A percentile compares a stretch with the other conserved stretches of the same genome.
These are phyloP conservation scores for Drosophila kokeensis DNA, from an alignment of 2,888 invertebrate genomes.

Conservation along the genomic window DNA sequence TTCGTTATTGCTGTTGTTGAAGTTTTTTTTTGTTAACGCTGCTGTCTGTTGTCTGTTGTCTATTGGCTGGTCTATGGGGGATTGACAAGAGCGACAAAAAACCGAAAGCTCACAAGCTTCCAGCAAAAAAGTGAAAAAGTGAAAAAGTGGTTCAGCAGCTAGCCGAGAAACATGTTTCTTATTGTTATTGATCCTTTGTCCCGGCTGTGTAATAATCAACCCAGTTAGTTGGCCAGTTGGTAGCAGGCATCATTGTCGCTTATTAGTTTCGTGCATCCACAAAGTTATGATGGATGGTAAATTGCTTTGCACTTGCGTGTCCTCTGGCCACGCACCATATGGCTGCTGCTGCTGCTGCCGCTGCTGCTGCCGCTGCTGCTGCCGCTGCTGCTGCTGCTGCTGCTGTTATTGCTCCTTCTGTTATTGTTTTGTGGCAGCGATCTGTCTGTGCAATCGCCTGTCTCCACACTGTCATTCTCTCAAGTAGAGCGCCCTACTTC, in stretches of 20 bases:
- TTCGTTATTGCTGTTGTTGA: background rate
- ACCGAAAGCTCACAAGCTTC: constrained; percentile 24
- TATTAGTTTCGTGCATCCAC: constrained; percentile 53
- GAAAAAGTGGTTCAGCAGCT: constrained; percentile 49
- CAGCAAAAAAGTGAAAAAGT: constrained; percentile 20
- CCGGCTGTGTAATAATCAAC: constrained; percentile 32
- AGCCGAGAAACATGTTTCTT: constrained; percentile 41
- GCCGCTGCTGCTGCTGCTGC: background rate
- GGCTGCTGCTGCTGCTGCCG: constrained; percentile 33
- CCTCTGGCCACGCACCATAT: constrained; percentile 52
- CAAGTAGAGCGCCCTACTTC: constrained; percentile 37
- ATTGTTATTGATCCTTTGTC: constrained; percentile 27
- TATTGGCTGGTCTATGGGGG: constrained; percentile 17
- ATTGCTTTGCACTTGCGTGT: constrained; percentile 62
- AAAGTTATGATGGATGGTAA: constrained; percentile 68
- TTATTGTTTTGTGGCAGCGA: constrained; percentile 8
- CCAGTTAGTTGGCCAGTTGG: constrained; percentile 15
- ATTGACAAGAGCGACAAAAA: constrained; percentile 15
- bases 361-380: background rate
- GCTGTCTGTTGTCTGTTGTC: constrained; percentile 13
- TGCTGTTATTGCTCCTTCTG: constrained; percentile 4
- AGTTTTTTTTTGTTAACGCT: constrained; percentile 1
- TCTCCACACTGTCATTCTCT: constrained; percentile 23
- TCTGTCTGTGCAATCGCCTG: constrained; percentile 2
- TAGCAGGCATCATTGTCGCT: constrained; percentile 50